Evolutionary conservation across 92 coral and sea anemone species (phyloP), one percentile per base, ranked within the genome.

Genomic region (Palythoa grandiflora): DNA sequence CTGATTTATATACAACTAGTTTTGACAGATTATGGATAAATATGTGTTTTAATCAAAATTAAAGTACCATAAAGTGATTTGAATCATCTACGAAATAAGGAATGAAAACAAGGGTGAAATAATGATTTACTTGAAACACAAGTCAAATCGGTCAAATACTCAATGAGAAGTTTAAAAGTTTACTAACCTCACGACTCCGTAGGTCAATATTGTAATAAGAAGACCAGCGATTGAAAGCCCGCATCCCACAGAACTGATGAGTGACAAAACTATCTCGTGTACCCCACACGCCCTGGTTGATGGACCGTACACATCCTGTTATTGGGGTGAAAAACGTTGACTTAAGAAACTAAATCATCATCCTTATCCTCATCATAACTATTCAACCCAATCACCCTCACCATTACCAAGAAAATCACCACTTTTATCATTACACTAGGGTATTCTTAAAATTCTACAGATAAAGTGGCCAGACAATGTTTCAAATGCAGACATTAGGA

Each of bases 181-280:
- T 21, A n/a, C 97, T 93, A 89, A 97, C 99, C 92, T 92, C 84
- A 95, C 96, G 84, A 97, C 92, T 36, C 91, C 92, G 85, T 95
- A 97, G 7, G 99, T 95, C 59, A 97, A 87, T 66, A 97, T 90
- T 36, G 99, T 97, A 53, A 97, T 94, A 37, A 90, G 9, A 5
- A 97, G 92, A n/a, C 99, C 99, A 78, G 91, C 80, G 15, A 97
- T 97, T 0, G 99, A 97, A 61, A 97, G 86, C 5, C 90, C 94
- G 78, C 99, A 97, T 11, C 99, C 99, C 55, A 95, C 60, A 52
- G 96, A 95, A 70, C 98, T 96, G 77, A 97, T 94, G 5, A 95
- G 77, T 3, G 94, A 93, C 84, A 97, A 85, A n/a, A 86, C 96
- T 70, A 90, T 72, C 37, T 92, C 98, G 80, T 97, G 99, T 53